Conservation (phyloP, 2,888 invertebrate species). For the Xanthorhoe spadicearia region DNA sequence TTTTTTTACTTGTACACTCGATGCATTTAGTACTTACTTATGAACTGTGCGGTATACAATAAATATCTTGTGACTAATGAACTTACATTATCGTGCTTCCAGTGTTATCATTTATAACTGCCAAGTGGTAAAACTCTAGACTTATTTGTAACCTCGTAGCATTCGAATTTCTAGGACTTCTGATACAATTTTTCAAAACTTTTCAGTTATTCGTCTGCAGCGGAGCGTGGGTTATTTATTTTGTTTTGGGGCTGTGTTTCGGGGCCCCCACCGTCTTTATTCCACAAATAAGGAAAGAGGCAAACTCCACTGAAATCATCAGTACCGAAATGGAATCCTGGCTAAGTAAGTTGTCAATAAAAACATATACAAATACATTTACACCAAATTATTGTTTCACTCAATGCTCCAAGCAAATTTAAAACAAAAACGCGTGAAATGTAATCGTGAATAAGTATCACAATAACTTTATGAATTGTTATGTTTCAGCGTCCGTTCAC, state of each 20-base stretch:
- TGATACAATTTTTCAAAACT: conserved; percentile 22
- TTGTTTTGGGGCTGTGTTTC: conserved; percentile 56
- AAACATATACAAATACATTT: background rate
- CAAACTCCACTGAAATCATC: conserved; percentile 49
- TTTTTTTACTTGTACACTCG: background rate
- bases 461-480: conserved; percentile 25
- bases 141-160: conserved; percentile 26
- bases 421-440: conserved; percentile 7
- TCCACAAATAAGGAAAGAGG: conserved; percentile 56
- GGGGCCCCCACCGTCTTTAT: conserved; percentile 61
- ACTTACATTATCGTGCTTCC: conserved; percentile 17
- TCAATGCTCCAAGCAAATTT: background rate
- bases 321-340: conserved; percentile 60
- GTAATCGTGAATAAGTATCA: conserved; percentile 10
- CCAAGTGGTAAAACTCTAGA: conserved; percentile 27
- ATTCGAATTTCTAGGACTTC: conserved; percentile 33
- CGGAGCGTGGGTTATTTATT: conserved; percentile 53
- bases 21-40: background rate
- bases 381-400: background rate
- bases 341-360: conserved; percentile 52
- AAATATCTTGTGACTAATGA: conserved; percentile 14
- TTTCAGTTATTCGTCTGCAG: conserved; percentile 56
- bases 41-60: background rate
- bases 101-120: conserved; percentile 31
- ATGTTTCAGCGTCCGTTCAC: conserved; percentile 57